Conservation (phyloP, 1,140 invertebrate species). For the Druon quercuslanigerum region DNA sequence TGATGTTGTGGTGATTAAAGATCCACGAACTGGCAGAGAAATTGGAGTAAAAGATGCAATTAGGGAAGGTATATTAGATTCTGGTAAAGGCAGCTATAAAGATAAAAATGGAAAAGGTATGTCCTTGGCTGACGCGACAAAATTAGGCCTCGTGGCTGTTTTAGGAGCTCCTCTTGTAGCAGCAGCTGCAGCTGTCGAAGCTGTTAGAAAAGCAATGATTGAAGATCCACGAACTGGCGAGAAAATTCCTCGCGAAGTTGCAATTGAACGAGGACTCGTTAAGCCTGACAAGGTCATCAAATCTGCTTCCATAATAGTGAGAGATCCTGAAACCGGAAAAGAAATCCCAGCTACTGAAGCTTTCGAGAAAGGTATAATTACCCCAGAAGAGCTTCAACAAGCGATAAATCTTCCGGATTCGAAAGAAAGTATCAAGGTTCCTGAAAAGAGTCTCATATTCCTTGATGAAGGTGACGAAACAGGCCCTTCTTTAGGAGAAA, state of each 20-base stretch:
- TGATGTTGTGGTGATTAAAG: constrained; percentile 84
- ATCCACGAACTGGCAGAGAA: constrained; percentile 83
- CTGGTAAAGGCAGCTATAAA: constrained; percentile 83
- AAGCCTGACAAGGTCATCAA: constrained; percentile 64
- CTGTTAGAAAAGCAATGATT: constrained; percentile 80
- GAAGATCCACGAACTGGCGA: constrained; percentile 86
- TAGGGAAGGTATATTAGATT: constrained; percentile 84
- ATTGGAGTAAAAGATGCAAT: constrained; percentile 87
- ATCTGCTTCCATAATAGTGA: constrained; percentile 57
- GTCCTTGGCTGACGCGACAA: constrained; percentile 84
- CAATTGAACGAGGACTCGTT: constrained; percentile 86
- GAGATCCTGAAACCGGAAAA: constrained; percentile 74
- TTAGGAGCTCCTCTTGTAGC: constrained; percentile 83
- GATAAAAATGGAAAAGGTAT: constrained; percentile 81
- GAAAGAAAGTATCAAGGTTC: constrained; percentile 63
- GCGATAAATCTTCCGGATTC: constrained; percentile 54
- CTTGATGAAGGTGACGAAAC: constrained; percentile 46
- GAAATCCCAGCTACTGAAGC: constrained; percentile 76
- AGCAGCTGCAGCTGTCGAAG: constrained; percentile 76
- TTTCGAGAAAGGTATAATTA: constrained; percentile 71
- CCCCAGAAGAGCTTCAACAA: constrained; percentile 65
- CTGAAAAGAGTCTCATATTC: constrained; percentile 10
- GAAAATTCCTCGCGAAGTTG: constrained; percentile 85
- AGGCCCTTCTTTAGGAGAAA: constrained; percentile 75
- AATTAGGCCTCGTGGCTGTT: constrained; percentile 83